Evolutionary conservation across 2,797 vertebrate genomes (phyloP).

Genomic region (Pangasius macronema): DNA sequence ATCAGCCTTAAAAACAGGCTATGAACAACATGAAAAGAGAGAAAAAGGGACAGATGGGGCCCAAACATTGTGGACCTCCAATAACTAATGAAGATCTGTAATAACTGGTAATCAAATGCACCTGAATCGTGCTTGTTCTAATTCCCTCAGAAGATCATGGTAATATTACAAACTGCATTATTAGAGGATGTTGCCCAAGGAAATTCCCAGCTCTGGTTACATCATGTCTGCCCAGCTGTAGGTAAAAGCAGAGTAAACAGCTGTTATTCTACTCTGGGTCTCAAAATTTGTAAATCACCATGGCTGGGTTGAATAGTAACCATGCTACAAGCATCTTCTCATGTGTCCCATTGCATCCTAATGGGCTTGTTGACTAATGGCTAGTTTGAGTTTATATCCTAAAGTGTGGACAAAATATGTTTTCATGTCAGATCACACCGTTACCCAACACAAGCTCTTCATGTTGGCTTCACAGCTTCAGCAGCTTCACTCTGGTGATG

Average conservation of each 20-base stretch:
- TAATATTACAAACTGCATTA: conserved; percentile 58
- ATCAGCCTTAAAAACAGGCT: conserved; percentile 34
- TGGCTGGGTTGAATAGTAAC: conserved; percentile 31
- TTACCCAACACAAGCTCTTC: neutral
- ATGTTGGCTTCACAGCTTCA: neutral
- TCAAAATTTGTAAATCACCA: conserved; percentile 33
- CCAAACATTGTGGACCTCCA: conserved; percentile 48
- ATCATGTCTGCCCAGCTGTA: conserved; percentile 55
- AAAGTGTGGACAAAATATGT: conserved; percentile 20
- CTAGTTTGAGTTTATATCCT: conserved; percentile 12
- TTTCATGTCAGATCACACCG: conserved; percentile 3
- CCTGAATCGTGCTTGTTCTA: conserved; percentile 61
- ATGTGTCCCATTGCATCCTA: conserved; percentile 12
- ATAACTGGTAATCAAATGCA: conserved; percentile 66
- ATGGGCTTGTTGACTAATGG: conserved; percentile 11
- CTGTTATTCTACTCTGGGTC: conserved; percentile 49
- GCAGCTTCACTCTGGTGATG: neutral
- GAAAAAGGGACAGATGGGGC: conserved; percentile 28
- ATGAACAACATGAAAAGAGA: conserved; percentile 33
- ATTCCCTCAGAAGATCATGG: conserved; percentile 50
- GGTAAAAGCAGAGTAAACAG: conserved; percentile 61
- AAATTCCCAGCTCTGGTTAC: conserved; percentile 60
- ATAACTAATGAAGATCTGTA: conserved; percentile 60
- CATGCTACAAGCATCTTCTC: conserved; percentile 26
- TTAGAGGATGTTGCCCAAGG: conserved; percentile 57